Percentiles rank a stretch among this genome's conserved stretches.
phyloP scores from a whole-genome alignment of 2,113 vertebrate genomes.

The Mionectes macconnelli region DNA sequence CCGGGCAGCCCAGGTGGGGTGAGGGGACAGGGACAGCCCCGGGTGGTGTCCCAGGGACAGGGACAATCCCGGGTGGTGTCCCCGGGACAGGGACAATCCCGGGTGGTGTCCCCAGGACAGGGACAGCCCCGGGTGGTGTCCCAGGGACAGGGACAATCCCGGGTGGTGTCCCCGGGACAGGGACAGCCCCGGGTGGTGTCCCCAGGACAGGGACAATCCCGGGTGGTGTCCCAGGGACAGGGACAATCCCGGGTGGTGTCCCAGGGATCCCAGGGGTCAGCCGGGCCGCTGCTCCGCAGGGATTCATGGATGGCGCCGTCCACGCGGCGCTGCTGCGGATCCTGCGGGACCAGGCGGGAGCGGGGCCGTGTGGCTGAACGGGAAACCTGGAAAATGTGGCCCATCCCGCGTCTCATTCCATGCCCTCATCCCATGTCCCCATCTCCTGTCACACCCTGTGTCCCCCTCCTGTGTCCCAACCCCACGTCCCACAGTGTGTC shows the following conservation, averaged over 20 bases:
- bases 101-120: not conserved
- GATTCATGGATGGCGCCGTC: not conserved
- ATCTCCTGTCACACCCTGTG: not conserved
- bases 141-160: not conserved
- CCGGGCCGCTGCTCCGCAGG: not conserved
- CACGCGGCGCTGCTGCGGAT: not conserved
- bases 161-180: not conserved
- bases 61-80: too few relatives aligned
- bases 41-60: not conserved
- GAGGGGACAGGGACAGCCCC: not conserved
- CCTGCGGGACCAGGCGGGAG: not conserved
- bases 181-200: too few relatives aligned
- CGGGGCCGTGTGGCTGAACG: not conserved
- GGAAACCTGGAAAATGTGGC: accelerated
- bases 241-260: too few relatives aligned
- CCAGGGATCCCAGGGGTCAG: not conserved
- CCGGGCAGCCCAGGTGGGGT: not conserved
- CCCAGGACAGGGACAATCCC: not conserved
- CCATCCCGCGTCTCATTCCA: too few relatives aligned
- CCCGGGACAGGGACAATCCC: not conserved
- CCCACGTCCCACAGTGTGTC: not conserved
- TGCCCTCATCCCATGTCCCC: too few relatives aligned
- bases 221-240: not conserved
- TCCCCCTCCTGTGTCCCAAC: not conserved
- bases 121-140: not conserved